Conservation (phyloP, 2,888 invertebrate genomes). For the Resseliella maxima region DNA sequence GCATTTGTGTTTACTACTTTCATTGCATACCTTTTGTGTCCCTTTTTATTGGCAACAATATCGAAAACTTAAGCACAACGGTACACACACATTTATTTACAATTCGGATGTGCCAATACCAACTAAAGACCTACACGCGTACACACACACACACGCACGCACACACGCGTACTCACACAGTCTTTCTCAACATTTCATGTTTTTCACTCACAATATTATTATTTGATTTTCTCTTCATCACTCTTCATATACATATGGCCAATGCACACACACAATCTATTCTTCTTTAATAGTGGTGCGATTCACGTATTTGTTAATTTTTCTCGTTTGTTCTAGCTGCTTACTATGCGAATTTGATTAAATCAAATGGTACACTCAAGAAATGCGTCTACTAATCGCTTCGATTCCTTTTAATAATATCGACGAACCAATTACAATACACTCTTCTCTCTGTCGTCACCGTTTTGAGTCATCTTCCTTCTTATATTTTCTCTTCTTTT, state of each 20-base stretch:
- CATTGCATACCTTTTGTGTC: slow-evolving; percentile 53
- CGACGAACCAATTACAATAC: not conserved
- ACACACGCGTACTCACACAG: not conserved
- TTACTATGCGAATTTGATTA: slow-evolving; percentile 54
- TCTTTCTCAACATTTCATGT: too few relatives aligned
- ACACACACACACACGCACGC: not conserved
- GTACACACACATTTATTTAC: slow-evolving; percentile 24
- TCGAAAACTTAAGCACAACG: slow-evolving; percentile 41
- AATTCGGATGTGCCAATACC: not conserved
- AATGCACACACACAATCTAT: not conserved
- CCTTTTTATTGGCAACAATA: slow-evolving; percentile 52
- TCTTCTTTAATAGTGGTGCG: not conserved
- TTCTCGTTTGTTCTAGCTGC: not conserved
- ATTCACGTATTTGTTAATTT: slow-evolving; percentile 43
- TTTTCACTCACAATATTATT: too few relatives aligned
- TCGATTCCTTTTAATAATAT: not conserved
- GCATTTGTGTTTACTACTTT: slow-evolving; percentile 53
- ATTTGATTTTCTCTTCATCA: not conserved
- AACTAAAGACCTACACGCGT: not conserved
- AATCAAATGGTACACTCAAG: not conserved
- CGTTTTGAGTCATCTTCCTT: not conserved
- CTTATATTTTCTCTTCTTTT: not conserved
- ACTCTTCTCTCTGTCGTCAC: not conserved
- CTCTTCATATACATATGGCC: not conserved
- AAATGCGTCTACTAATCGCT: not conserved